Conservation (phyloP, 2,113 vertebrate genomes). For the Ascaphus truei region DNA sequence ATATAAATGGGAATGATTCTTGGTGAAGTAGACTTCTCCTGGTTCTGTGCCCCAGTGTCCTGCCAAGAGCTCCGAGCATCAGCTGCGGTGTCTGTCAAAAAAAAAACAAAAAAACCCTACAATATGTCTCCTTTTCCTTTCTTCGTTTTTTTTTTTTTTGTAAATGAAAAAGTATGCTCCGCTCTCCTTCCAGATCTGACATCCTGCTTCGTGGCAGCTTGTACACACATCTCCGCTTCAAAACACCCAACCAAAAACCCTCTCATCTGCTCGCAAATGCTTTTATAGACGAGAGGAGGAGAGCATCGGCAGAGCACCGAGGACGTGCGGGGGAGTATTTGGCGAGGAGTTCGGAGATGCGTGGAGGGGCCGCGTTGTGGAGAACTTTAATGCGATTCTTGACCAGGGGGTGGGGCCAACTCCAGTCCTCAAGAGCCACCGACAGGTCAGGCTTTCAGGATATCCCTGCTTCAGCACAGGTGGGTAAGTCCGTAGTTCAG, state of each 20-base stretch:
- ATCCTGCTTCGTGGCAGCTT: constrained; percentile 20
- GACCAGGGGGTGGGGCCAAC: too few relatives aligned
- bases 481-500: too few relatives aligned
- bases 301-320: too few relatives aligned
- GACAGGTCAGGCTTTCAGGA: too few relatives aligned
- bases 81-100: constrained; percentile 51
- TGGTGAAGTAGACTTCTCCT: constrained; percentile 42
- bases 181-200: constrained; percentile 16
- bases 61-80: constrained; percentile 48
- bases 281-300: neutral
- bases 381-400: too few relatives aligned
- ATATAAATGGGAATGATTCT: constrained; percentile 42
- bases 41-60: constrained; percentile 41
- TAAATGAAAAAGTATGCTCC: neutral
- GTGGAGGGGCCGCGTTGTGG: too few relatives aligned
- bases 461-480: too few relatives aligned
- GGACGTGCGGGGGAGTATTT: too few relatives aligned
- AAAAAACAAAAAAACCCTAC: constrained; percentile 40
- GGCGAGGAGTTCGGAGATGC: too few relatives aligned
- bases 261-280: neutral
- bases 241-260: constrained; percentile 3
- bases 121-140: constrained; percentile 45
- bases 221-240: neutral
- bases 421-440: too few relatives aligned
- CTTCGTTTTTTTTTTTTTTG: constrained; percentile 7